These are phyloP conservation scores for Corythaeola cristata DNA, from an alignment of 2,113 vertebrate species.

Conservation along the genomic window DNA sequence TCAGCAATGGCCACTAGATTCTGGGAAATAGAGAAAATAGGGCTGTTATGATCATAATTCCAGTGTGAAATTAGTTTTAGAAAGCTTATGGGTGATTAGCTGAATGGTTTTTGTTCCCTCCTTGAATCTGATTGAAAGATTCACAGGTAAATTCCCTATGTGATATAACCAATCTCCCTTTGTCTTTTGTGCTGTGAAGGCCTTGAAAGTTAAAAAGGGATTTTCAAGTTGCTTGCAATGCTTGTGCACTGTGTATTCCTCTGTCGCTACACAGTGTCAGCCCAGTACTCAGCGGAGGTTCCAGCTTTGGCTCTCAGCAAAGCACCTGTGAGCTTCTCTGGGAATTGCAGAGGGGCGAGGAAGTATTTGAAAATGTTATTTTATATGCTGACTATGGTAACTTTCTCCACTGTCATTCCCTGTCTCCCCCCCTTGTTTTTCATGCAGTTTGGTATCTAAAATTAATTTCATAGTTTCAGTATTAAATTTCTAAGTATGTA, in stretches of 20 bases:
- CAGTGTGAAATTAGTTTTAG: neutral
- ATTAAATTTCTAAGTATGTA: neutral
- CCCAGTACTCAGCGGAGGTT: neutral
- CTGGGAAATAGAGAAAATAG: neutral
- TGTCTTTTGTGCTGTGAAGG: neutral
- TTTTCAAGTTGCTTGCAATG: neutral
- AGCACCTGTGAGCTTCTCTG: neutral
- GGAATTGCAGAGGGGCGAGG: neutral
- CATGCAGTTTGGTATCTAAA: neutral
- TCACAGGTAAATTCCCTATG: neutral
- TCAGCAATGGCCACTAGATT: neutral
- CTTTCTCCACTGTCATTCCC: neutral
- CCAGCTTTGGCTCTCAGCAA: neutral
- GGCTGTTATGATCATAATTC: neutral
- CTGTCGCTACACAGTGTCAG: neutral
- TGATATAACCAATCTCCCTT: neutral
- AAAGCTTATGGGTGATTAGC: neutral
- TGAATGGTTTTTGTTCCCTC: neutral
- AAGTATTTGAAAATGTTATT: neutral
- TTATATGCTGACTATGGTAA: neutral
- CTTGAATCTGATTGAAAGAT: neutral
- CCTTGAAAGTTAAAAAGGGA: neutral
- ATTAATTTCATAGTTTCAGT: neutral
- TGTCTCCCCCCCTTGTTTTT: rapidly evolving
- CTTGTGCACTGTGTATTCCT: neutral